Evolutionary conservation across 2,888 invertebrate species (phyloP).

Genomic region (Eutolmus rufibarbis): DNA sequence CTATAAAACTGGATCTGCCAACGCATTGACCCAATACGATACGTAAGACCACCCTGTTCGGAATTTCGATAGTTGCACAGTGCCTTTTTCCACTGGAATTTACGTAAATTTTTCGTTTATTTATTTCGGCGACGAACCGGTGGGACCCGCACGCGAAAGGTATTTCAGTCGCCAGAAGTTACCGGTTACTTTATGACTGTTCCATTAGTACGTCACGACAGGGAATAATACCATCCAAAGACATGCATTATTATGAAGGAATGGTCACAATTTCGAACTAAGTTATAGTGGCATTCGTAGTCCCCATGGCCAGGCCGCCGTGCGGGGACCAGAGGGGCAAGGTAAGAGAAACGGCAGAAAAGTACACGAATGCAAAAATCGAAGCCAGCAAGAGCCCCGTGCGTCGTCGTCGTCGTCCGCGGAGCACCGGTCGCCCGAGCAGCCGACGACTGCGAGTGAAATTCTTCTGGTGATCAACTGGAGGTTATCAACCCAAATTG

Average conservation of each 20-base stretch:
- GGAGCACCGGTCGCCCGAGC: not conserved
- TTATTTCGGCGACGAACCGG: not conserved
- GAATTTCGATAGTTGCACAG: not conserved
- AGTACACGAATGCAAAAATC: conserved; percentile 5
- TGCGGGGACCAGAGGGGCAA: not conserved
- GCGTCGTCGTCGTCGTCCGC: not conserved
- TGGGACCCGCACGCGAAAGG: not conserved
- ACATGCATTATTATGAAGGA: not conserved
- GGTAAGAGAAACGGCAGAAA: not conserved
- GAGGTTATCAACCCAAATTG: conserved; percentile 41
- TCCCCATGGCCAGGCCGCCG: not conserved
- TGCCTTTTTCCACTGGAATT: not conserved
- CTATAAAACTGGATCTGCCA: not conserved
- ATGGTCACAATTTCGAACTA: not conserved
- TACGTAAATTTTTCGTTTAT: not conserved
- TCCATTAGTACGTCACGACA: not conserved
- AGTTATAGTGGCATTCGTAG: not conserved
- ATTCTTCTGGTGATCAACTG: conserved; percentile 37
- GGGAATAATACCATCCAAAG: conserved; percentile 46
- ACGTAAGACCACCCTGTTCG: not conserved
- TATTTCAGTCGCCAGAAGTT: not conserved
- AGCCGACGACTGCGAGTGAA: conserved; percentile 15
- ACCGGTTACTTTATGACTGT: not conserved
- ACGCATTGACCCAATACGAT: not conserved
- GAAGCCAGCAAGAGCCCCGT: not conserved